Evolutionary conservation across 2,888 invertebrate species (phyloP), one percentile per base, ranked within the genome.

Genomic region (Blomia tropicalis): DNA sequence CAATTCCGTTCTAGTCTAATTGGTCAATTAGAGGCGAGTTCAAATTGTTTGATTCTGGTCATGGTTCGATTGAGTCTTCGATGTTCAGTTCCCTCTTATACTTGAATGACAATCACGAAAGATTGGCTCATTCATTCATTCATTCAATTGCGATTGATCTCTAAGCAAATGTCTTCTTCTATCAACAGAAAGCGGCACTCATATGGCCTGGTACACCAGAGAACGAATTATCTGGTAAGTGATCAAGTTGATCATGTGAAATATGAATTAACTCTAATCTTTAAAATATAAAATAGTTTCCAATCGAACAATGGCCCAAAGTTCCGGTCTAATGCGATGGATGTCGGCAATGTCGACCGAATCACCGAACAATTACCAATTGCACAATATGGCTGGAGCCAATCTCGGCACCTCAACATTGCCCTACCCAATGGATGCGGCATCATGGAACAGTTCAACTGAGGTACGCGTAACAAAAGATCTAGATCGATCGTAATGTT

Each of bases 321-420:
- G 67, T 43, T 67, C 69, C 47, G 70, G 69, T 60, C 80, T 89
- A 73, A 89, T 89, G 72, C 90, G 90, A 79, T 90, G 90, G 90
- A 89, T 90, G 88, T 88, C 89, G 73, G 89, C 90, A 71, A 90
- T 90, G 90, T 89, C 90, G 65, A 90, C 90, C 73, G 89, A 90
- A 74, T 89, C 89, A 83, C n/a, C n/a, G n/a, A n/a, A 41, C 5
- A 54, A 43, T 43, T n/a, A 47, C n/a, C 54, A 63, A 7, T 43
- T 61, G 19, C 64, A 64, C 56, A 59, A 31, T 5, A n/a, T n/a
- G n/a, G n/a, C n/a, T n/a, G n/a, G n/a, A n/a, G n/a, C n/a, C n/a
- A n/a, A n/a, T n/a, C n/a, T n/a, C n/a, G n/a, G n/a, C n/a, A 29
- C 44, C n/a, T 36, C 44, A 23, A 43, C 63, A 53, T 19, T 43